Evolutionary conservation across 2,113 vertebrate genomes (phyloP).

Genomic region (Cephalopterus ornatus): DNA sequence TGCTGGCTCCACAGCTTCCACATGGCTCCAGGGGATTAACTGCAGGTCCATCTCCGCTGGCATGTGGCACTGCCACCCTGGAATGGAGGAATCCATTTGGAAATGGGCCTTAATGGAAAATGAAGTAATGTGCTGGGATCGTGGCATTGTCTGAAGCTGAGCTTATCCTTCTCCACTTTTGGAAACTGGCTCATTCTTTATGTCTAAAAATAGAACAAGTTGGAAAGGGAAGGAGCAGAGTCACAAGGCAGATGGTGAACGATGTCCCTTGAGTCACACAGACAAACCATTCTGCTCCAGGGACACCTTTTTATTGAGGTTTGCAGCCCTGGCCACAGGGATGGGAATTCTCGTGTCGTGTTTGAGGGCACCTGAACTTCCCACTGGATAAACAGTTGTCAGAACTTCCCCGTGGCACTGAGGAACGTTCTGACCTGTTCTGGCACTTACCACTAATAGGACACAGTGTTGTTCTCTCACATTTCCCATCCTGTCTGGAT

Average conservation of each 20-base stretch:
- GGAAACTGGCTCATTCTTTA: constrained; percentile 45
- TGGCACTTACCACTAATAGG: neutral
- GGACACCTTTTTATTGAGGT: neutral
- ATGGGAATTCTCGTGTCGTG: accelerated
- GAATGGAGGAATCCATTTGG: neutral
- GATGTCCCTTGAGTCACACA: neutral
- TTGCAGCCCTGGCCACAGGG: neutral
- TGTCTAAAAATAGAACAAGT: constrained; percentile 40
- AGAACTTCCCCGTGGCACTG: neutral
- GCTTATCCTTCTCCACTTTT: constrained; percentile 25
- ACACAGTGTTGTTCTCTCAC: neutral
- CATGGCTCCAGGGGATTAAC: neutral
- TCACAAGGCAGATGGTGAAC: constrained; percentile 12
- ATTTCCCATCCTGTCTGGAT: neutral
- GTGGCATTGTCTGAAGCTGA: constrained; percentile 36
- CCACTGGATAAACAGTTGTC: neutral
- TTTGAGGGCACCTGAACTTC: neutral
- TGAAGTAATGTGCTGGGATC: neutral
- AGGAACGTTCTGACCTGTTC: neutral
- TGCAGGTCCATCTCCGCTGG: neutral
- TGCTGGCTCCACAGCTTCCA: neutral
- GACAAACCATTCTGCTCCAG: neutral
- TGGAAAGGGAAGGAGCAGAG: neutral
- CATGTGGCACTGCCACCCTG: neutral
- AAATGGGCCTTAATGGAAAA: constrained; percentile 1